Conservation (phyloP, 1,140 invertebrate species). For the Drosophila novamexicana region DNA sequence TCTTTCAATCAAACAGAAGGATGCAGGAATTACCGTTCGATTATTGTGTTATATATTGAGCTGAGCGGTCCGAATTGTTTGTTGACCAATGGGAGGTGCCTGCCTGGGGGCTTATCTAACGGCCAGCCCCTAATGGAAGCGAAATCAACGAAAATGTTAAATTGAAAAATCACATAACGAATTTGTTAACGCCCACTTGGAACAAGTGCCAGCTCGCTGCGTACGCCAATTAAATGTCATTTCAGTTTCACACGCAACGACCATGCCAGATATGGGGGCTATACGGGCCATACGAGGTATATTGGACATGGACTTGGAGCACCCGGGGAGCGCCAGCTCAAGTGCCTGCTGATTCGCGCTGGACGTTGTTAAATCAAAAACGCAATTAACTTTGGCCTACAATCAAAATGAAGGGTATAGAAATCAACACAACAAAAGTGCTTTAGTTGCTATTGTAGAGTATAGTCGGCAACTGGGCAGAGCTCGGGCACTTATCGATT, state of each 20-base stretch:
- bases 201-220: constrained; percentile 5
- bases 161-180: constrained; percentile 23
- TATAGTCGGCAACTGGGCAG: constrained; percentile 2
- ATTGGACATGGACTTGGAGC: constrained; percentile 3
- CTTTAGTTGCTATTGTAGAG: constrained; percentile 1
- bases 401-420: constrained; percentile 25
- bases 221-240: constrained; percentile 20
- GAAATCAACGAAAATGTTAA: constrained; percentile 17
- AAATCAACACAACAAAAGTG: constrained; percentile 14
- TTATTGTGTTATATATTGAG: not conserved
- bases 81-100: constrained; percentile 17
- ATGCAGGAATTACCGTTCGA: not conserved
- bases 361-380: constrained; percentile 60
- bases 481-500: constrained; percentile 73
- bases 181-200: constrained; percentile 32
- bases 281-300: not conserved
- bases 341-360: constrained; percentile 36
- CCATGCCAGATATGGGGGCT: not conserved
- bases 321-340: constrained; percentile 22
- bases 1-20: not conserved
- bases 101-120: constrained; percentile 27
- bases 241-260: constrained; percentile 5
- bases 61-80: not conserved
- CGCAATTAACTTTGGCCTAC: constrained; percentile 72
- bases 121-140: constrained; percentile 9